Conservation (phyloP, 1,140 invertebrate species). For the Pentalonia nigronervosa region DNA sequence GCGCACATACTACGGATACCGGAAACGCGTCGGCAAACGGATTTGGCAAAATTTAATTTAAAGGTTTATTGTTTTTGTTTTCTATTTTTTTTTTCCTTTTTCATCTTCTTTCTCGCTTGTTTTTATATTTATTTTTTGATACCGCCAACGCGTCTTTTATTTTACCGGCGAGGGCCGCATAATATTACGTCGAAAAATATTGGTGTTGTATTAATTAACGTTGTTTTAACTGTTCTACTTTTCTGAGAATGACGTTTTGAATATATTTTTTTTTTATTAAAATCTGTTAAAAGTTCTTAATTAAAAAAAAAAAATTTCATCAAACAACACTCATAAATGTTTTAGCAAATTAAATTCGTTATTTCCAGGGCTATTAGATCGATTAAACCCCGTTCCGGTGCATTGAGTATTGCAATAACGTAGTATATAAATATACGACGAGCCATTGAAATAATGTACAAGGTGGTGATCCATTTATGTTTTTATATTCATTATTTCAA, state of each 20-base stretch:
- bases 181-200: neutral
- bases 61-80: neutral
- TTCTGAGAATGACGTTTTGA: neutral
- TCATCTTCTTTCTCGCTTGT: neutral
- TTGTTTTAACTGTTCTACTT: neutral
- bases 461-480: neutral
- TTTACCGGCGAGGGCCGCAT: neutral
- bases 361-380: neutral
- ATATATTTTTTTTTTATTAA: neutral
- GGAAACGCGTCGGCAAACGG: neutral
- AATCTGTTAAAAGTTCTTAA: neutral
- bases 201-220: neutral
- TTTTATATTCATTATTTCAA: neutral
- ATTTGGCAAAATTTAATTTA: neutral
- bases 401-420: neutral
- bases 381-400: neutral
- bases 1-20: neutral
- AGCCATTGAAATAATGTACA: neutral
- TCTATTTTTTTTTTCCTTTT: neutral
- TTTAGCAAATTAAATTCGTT: slow-evolving; percentile 21
- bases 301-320: neutral
- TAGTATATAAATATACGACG: neutral
- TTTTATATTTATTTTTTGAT: neutral
- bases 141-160: neutral
- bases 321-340: neutral